phyloP scores from a whole-genome alignment of 2,113 vertebrate genomes.

The Urocynchramus pylzowi region DNA sequence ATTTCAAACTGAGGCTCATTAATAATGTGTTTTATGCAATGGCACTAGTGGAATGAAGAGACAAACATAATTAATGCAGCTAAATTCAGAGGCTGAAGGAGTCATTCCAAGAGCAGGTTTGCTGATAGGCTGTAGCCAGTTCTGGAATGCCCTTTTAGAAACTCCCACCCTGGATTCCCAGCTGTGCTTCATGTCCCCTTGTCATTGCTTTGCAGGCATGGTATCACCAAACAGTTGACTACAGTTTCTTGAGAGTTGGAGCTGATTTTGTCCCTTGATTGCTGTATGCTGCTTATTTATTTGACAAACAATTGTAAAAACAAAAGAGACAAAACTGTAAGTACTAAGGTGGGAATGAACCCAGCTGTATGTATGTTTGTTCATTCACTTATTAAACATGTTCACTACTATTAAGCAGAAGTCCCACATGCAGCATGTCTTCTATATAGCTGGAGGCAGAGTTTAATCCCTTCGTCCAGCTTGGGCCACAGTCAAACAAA shows the following conservation, averaged over 20 bases:
- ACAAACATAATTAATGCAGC: background rate
- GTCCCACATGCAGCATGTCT: background rate
- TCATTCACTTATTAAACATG: background rate
- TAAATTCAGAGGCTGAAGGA: slow-evolving; percentile 14
- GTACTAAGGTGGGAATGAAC: background rate
- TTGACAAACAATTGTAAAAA: background rate
- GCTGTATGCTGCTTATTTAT: background rate
- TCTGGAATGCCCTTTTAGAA: background rate
- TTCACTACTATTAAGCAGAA: background rate
- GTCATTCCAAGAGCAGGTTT: background rate
- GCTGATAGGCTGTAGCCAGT: background rate
- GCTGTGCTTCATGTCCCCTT: slow-evolving; percentile 11
- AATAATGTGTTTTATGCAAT: background rate
- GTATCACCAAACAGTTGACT: background rate
- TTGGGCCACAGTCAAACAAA: background rate
- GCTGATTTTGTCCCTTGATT: background rate
- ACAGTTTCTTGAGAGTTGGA: background rate
- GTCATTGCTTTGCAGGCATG: background rate
- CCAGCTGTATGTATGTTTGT: background rate
- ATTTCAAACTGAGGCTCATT: background rate
- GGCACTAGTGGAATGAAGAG: background rate
- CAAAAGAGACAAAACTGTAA: background rate
- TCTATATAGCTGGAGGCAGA: background rate
- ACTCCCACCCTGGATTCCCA: slow-evolving; percentile 26
- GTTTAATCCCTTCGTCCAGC: background rate